Base-by-base conservation (phyloP, 2,888 invertebrate species). In the Hyalella azteca region DNA sequence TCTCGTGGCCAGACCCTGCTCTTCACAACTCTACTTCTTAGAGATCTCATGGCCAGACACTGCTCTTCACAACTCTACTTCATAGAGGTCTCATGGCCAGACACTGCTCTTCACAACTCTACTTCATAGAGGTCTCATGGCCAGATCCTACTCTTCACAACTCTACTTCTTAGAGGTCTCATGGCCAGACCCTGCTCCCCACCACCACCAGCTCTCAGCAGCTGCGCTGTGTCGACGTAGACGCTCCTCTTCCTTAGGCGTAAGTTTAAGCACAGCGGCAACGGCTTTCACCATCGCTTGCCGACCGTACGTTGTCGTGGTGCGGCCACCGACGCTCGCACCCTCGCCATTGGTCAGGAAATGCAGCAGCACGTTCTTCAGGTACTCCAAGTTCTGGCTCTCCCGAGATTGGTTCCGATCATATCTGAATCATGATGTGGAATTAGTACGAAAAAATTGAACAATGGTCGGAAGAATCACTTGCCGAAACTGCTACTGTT, bases 221-320 rank as follows among this genome's bases (percentile, higher is more conserved):
- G 29, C 75, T 2, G 75, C 22, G 29, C 41, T 81, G 76, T 82
- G 80, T 29, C 73, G 60, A 32, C 77, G 78, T 5, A 84, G 81
- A 59, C 82, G 80, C 66, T 84, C 91, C 86, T 91, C 91, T 88
- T 96, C 96, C 19, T 89, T 88, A 0, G 90, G 89, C 79, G 93
- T 94, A 87, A 96, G 94, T 87, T 94, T 93, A 4, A 96, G 89
- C 0, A 95, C 93, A 0, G 95, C 93, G 0, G 94, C 92, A 80
- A 96, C 95, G 0, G 96, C 96, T 88, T 95, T 96, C 26, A 96
- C 88, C 94, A 96, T 96, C 86, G 95, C 94, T 45, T 90, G 91
- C 81, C 93, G 91, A 9, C 41, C 40, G 75, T 75, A 75, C 29
- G 45, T 45, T 15, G 9, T 22, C 9, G 15, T 29, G 59, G 29